A percentile compares a stretch with the other conserved stretches of the same genome.
Conservation (phyloP, 1,140 invertebrate genomes). For the Rhopalosiphum padi region DNA sequence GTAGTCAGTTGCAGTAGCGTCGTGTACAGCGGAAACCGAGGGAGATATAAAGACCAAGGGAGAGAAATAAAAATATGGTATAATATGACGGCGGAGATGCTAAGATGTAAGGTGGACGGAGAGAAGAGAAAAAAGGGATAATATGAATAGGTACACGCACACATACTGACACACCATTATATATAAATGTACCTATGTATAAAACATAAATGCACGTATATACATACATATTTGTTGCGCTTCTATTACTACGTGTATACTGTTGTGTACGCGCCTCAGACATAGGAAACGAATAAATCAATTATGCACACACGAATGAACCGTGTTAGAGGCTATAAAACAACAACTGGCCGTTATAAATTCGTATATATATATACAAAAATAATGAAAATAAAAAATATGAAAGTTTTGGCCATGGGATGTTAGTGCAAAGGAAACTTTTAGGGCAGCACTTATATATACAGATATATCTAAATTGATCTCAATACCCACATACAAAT, state of each 20-base stretch:
- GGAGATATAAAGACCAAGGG: background rate
- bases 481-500: background rate
- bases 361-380: background rate
- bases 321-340: conserved; percentile 21
- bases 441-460: background rate
- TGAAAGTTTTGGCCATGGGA: background rate
- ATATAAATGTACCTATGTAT: background rate
- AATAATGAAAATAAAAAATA: background rate
- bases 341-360: conserved; percentile 31
- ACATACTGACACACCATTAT: background rate
- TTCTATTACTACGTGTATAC: conserved; percentile 28
- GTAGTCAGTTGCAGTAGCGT: background rate
- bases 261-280: background rate
- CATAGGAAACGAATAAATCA: conserved; percentile 55
- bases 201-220: background rate
- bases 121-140: conserved; percentile 23
- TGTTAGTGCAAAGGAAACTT: background rate
- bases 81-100: background rate
- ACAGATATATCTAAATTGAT: background rate
- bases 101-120: background rate
- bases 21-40: background rate
- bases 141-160: conserved; percentile 33
- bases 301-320: conserved; percentile 45
- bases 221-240: conserved; percentile 38
- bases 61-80: background rate